Evolutionary conservation across 2,113 vertebrate species (phyloP).

Genomic region (Siniperca chuatsi): DNA sequence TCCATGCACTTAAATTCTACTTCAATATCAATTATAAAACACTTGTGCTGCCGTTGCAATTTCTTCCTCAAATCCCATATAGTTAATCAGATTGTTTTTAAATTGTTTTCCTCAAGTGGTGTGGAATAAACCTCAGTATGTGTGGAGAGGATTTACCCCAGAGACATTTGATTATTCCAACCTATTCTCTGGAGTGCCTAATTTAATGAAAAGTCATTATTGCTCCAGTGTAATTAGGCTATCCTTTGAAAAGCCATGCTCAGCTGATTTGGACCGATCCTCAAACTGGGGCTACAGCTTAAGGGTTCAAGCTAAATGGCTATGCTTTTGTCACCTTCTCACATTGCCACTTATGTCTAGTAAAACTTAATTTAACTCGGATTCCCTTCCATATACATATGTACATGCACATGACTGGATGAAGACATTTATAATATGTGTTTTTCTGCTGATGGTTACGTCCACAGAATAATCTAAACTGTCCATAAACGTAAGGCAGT

Average conservation of each 20-base stretch:
- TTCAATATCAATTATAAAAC: conserved; percentile 20
- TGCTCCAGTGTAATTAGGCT: conserved; percentile 54
- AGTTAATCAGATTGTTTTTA: conserved; percentile 43
- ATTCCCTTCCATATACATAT: not conserved
- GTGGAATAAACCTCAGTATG: conserved; percentile 13
- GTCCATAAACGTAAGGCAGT: not conserved
- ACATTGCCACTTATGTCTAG: not conserved
- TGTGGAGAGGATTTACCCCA: conserved; percentile 34
- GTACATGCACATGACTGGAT: not conserved
- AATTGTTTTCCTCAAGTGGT: conserved; percentile 43
- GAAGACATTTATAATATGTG: not conserved
- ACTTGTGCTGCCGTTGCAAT: conserved; percentile 10
- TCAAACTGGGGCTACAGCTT: conserved; percentile 21
- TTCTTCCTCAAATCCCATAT: conserved; percentile 13
- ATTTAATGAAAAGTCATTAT: conserved; percentile 68
- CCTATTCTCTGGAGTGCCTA: conserved; percentile 49
- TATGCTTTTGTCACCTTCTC: not conserved
- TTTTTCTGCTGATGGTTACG: not conserved
- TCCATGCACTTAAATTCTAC: not conserved
- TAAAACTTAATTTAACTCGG: not conserved
- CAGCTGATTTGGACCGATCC: conserved; percentile 47
- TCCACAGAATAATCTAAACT: not conserved
- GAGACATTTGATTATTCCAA: conserved; percentile 57
- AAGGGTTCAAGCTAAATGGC: conserved; percentile 7
- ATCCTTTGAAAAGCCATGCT: conserved; percentile 57